Evolutionary conservation across 2,113 vertebrate genomes (phyloP).

Genomic region (Orcinus orca): DNA sequence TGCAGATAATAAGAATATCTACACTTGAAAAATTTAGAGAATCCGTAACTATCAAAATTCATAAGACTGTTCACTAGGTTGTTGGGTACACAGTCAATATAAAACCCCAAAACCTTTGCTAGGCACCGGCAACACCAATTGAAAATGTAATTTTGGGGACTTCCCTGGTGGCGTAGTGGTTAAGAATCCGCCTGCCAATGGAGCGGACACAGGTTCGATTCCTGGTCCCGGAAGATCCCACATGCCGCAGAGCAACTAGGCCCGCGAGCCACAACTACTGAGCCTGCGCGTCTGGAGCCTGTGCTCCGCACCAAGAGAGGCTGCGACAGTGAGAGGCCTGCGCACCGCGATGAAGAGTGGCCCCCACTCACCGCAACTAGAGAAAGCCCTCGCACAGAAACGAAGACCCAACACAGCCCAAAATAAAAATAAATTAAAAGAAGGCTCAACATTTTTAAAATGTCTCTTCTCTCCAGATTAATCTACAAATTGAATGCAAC

Average conservation of each 20-base stretch:
- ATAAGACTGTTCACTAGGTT: neutral
- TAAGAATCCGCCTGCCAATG: too few species aligned
- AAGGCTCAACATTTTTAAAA: neutral
- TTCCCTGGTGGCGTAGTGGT: too few species aligned
- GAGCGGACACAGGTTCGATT: too few species aligned
- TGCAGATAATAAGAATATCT: neutral
- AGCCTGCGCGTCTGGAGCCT: too few species aligned
- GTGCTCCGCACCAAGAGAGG: fast-evolving
- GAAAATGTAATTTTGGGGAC: neutral
- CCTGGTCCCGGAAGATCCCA: too few species aligned
- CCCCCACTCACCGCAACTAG: fast-evolving
- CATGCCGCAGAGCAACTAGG: too few species aligned
- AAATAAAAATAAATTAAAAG: neutral
- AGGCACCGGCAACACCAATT: neutral
- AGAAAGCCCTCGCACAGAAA: too few species aligned
- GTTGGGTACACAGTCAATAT: neutral
- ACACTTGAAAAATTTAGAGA: neutral
- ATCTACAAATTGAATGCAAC: neutral
- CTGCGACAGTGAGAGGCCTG: fast-evolving
- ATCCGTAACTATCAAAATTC: neutral
- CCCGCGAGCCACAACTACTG: too few species aligned
- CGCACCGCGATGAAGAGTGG: too few species aligned
- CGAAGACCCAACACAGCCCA: too few species aligned
- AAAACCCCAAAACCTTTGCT: neutral
- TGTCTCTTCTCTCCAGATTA: neutral